Evolutionary conservation across 2,888 invertebrate genomes (phyloP).

Genomic region (Crematogaster levior): DNA sequence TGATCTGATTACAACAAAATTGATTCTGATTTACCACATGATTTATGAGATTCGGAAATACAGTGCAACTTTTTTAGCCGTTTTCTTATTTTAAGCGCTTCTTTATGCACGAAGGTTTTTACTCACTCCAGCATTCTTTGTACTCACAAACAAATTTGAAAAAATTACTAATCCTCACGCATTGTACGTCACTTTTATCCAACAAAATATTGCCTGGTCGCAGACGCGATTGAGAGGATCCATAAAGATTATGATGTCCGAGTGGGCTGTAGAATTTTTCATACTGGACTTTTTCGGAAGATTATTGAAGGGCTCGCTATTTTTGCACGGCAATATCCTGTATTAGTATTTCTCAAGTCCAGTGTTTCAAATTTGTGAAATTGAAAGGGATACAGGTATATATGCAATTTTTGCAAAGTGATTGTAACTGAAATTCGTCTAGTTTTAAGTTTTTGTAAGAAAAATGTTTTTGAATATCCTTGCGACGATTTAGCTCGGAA

Average conservation of each 20-base stretch:
- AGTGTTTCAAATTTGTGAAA: background rate
- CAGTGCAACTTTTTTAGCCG: background rate
- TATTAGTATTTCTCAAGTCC: background rate
- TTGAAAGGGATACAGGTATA: too few relatives aligned
- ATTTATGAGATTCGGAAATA: conserved; percentile 9
- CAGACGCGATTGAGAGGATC: conserved; percentile 47
- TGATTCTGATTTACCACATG: background rate
- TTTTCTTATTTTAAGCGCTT: conserved; percentile 10
- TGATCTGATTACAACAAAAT: conserved; percentile 23
- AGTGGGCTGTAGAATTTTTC: conserved; percentile 20
- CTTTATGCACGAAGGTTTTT: conserved; percentile 33
- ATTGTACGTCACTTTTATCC: conserved; percentile 46
- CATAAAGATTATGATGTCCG: conserved; percentile 50
- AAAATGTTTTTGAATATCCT: background rate
- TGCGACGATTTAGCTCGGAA: conserved; percentile 17
- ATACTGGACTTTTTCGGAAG: conserved; percentile 32
- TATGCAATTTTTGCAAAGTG: background rate
- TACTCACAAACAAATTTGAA: conserved; percentile 34
- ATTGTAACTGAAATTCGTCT: background rate
- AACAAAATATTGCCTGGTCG: conserved; percentile 50
- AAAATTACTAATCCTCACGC: conserved; percentile 43
- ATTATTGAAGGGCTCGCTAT: background rate
- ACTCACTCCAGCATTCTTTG: conserved; percentile 6
- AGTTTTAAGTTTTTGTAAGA: background rate
- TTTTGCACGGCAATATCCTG: background rate